Evolutionary conservation across 1,140 invertebrate species (phyloP).

Genomic region (Magallana ariakensis): DNA sequence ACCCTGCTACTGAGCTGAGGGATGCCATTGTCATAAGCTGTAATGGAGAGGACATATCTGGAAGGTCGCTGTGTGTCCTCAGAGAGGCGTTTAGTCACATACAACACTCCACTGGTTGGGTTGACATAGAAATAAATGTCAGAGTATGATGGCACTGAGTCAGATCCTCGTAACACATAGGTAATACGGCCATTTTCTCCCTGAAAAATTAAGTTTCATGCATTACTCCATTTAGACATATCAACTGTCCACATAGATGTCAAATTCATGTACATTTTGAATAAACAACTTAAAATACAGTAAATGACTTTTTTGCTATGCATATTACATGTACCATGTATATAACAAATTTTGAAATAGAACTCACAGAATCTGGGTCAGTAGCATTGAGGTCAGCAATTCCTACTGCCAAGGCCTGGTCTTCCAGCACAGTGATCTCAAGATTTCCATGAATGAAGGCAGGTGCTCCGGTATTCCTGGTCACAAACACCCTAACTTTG

Average conservation of each 20-base stretch:
- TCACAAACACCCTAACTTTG: slow-evolving; percentile 43
- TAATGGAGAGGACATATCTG: slow-evolving; percentile 50
- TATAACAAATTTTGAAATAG: neutral
- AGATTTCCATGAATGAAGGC: slow-evolving; percentile 42
- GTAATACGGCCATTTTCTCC: slow-evolving; percentile 59
- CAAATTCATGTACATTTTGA: neutral
- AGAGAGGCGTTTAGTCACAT: slow-evolving; percentile 47
- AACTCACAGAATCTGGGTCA: slow-evolving; percentile 64
- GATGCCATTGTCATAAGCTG: slow-evolving; percentile 59
- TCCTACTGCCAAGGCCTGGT: slow-evolving; percentile 49
- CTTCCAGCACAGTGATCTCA: slow-evolving; percentile 57
- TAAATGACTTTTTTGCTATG: too few species aligned
- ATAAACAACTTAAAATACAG: neutral
- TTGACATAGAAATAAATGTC: slow-evolving; percentile 61
- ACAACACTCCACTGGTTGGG: slow-evolving; percentile 60
- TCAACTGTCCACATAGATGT: neutral
- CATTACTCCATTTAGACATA: too few species aligned
- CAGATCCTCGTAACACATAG: slow-evolving; percentile 48
- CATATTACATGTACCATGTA: neutral
- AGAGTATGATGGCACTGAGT: slow-evolving; percentile 35
- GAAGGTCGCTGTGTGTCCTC: slow-evolving; percentile 34
- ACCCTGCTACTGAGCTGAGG: slow-evolving; percentile 43
- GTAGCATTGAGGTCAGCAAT: slow-evolving; percentile 68
- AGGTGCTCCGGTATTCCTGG: slow-evolving; percentile 39
- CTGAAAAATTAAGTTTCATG: slow-evolving; percentile 29